Evolutionary conservation across 2,113 vertebrate species (phyloP), one percentile per base, ranked within the genome.

Genomic region (Ceyx cyanopectus): DNA sequence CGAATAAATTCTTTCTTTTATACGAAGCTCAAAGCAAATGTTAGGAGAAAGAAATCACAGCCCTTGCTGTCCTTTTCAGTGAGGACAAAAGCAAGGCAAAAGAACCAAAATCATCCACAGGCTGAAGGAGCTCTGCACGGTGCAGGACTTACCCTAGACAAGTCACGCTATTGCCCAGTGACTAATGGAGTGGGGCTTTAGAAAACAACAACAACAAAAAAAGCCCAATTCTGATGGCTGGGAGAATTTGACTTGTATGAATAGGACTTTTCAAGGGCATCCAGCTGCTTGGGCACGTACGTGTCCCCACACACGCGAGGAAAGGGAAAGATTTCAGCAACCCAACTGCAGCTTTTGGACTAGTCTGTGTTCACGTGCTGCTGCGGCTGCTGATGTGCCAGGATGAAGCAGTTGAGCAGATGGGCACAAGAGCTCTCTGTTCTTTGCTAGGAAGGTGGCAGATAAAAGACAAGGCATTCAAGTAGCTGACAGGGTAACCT

Each of bases 391-490:
- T 92, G 95, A 97, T 95, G 93, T 95, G 95, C 95, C 95, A 95
- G 81, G 61, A 90, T 85, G 85, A 97, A 61, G 82, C 76, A 83
- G 87, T 84, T 86, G 93, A 97, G 96, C 95, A 95, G 93, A 97
- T 95, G 75, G 96, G 94, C 96, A 96, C 96, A 96, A 88, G 58
- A 84, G 85, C 92, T 67, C 89, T 95, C 95, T 96, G 93, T 96
- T 94, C 89, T 96, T 92, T 90, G 90, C 94, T 95, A 57, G 81
- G 95, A 96, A 96, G 95, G 95, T 97, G 96, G 96, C 91, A 97
- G 97, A 97, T 97, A 97, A 97, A 97, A 98, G 97, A 96, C 89
- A 95, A 97, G 92, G 84, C 97, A 97, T 97, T 97, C 93, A 96
- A 97, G 97, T 92, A 97, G 97, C 97, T 98, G 97, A 94, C 89